Percentiles rank a stretch among this genome's conserved stretches.
Evolutionary conservation across 2,888 invertebrate genomes (phyloP).

Genomic region (Volucella bombylans): DNA sequence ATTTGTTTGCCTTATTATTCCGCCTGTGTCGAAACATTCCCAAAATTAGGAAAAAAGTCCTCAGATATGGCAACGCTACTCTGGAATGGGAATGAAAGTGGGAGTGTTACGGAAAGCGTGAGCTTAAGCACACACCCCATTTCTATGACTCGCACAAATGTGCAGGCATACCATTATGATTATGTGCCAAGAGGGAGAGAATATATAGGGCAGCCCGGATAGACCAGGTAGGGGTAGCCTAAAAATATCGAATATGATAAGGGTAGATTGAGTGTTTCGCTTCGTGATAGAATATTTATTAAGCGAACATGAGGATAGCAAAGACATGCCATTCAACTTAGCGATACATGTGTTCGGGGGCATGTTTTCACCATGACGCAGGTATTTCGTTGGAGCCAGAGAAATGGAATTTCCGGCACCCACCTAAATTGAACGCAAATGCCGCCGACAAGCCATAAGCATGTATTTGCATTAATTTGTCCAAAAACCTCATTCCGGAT

Average conservation of each 20-base stretch:
- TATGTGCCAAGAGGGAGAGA: too few species aligned
- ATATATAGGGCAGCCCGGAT: neutral
- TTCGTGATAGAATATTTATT: constrained; percentile 65
- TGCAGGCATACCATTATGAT: neutral
- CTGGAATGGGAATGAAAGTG: neutral
- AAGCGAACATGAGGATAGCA: constrained; percentile 37
- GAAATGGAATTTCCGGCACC: neutral
- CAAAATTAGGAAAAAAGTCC: too few species aligned
- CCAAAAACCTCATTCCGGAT: constrained; percentile 69
- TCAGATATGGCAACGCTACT: too few species aligned
- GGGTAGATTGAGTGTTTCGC: constrained; percentile 59
- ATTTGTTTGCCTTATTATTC: too few species aligned
- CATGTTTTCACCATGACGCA: constrained; percentile 8
- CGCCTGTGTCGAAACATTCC: too few species aligned
- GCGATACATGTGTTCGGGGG: constrained; percentile 13
- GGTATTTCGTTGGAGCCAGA: neutral
- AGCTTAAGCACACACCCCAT: neutral
- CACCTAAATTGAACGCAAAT: neutral
- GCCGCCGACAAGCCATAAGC: constrained; percentile 66
- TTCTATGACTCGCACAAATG: neutral
- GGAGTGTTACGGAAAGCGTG: too few species aligned
- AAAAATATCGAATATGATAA: constrained; percentile 63
- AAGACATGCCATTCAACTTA: constrained; percentile 4
- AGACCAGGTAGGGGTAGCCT: neutral
- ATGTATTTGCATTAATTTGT: constrained; percentile 73